phyloP scores from a whole-genome alignment of 2,797 vertebrate genomes.

The Podarcis siculus region DNA sequence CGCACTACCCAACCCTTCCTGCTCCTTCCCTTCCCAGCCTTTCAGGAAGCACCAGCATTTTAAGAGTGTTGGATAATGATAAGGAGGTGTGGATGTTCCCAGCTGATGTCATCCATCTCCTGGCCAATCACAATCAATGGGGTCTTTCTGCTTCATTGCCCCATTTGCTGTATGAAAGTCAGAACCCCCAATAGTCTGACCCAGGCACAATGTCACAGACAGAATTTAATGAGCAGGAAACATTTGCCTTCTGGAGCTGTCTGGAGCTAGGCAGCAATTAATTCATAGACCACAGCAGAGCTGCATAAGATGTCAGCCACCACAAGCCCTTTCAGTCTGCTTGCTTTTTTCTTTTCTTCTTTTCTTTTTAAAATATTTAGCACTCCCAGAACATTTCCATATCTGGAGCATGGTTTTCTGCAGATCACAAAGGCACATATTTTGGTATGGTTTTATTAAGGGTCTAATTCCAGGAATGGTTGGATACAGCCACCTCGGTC shows the following conservation, averaged over 20 bases:
- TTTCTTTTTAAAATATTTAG: not conserved
- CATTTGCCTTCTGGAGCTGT: slow-evolving; percentile 3
- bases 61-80: not conserved
- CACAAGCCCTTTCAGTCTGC: not conserved
- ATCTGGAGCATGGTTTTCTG: not conserved
- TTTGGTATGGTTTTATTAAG: not conserved
- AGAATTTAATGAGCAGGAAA: slow-evolving; percentile 18
- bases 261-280: not conserved
- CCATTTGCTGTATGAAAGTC: not conserved
- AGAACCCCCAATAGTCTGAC: not conserved
- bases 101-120: not conserved
- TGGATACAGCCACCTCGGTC: not conserved
- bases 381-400: not conserved
- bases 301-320: too few species aligned
- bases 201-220: slow-evolving; percentile 20
- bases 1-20: too few species aligned
- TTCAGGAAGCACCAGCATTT: not conserved
- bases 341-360: not conserved
- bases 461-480: not conserved
- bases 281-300: not conserved
- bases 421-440: not conserved
- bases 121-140: not conserved
- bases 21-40: not conserved
- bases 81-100: not conserved
- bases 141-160: not conserved